Percentiles rank a stretch among this genome's conserved stretches.
Conservation (phyloP, 1,140 invertebrate species). For the Listronotus bonariensis region DNA sequence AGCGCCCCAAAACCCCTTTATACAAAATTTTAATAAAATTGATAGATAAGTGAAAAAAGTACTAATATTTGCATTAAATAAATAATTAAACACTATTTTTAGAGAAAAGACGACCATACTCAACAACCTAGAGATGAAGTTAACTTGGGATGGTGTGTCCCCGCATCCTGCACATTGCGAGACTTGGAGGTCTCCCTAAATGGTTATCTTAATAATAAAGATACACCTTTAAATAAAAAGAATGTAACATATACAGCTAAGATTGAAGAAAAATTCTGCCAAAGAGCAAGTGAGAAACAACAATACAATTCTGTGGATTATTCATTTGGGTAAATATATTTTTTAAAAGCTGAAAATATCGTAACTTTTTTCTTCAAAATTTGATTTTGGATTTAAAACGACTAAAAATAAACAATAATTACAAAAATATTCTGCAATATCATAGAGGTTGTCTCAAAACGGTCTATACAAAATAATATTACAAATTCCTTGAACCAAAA, state of each 20-base stretch:
- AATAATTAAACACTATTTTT: no score
- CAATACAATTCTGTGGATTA: constrained; percentile 54
- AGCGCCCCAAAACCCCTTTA: no score
- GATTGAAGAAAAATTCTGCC: constrained; percentile 51
- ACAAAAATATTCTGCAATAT: no score
- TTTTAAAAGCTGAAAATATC: constrained; percentile 2
- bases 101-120: constrained; percentile 52
- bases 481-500: no score
- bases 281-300: constrained; percentile 44
- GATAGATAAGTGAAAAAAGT: no score
- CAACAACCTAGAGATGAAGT: constrained; percentile 57
- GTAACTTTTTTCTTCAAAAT: background rate
- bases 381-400: no score
- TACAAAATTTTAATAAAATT: no score
- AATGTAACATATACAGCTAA: constrained; percentile 54
- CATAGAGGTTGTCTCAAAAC: no score
- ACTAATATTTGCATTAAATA: no score
- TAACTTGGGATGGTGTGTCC: constrained; percentile 62
- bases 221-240: constrained; percentile 55
- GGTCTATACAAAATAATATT: no score
- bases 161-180: constrained; percentile 56
- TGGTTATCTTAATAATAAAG: constrained; percentile 55
- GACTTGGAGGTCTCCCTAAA: constrained; percentile 58
- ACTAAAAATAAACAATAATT: no score
- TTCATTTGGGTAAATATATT: constrained; percentile 55